Evolutionary conservation across 2,797 vertebrate species (phyloP).

Genomic region (Muraenolepis orangiensis): DNA sequence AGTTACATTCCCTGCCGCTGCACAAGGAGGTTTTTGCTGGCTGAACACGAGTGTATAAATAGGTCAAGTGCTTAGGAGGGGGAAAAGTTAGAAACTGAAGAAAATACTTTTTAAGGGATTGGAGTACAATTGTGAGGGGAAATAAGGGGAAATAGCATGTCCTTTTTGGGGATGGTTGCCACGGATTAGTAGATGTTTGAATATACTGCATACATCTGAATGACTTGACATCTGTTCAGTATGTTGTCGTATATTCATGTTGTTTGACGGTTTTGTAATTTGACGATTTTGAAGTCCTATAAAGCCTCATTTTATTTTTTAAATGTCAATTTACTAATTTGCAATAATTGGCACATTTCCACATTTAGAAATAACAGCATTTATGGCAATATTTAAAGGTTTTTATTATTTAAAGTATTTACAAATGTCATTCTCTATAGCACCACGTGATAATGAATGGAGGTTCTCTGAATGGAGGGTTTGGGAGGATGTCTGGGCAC

Average conservation of each 20-base stretch:
- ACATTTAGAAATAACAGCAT: slow-evolving; percentile 5
- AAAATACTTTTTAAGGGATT: slow-evolving; percentile 43
- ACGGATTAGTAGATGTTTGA: slow-evolving; percentile 39
- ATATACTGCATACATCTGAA: neutral
- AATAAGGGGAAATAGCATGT: neutral
- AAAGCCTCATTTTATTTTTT: neutral
- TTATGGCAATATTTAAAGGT: slow-evolving; percentile 48
- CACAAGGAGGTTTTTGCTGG: neutral
- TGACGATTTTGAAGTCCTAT: neutral
- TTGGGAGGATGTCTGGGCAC: slow-evolving; percentile 50
- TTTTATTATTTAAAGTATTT: slow-evolving; percentile 85
- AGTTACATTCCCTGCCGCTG: slow-evolving; percentile 44
- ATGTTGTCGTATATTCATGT: too few species aligned
- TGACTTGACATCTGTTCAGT: neutral
- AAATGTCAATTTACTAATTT: neutral
- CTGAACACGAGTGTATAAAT: slow-evolving; percentile 59
- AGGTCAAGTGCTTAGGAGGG: slow-evolving; percentile 49
- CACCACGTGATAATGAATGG: slow-evolving; percentile 63
- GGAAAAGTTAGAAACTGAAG: slow-evolving; percentile 53
- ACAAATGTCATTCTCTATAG: slow-evolving; percentile 64
- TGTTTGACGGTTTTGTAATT: neutral
- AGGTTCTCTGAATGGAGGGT: slow-evolving; percentile 33
- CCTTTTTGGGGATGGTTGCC: neutral
- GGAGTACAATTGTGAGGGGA: slow-evolving; percentile 17
- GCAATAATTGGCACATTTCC: neutral